Conservation (phyloP, 2,113 vertebrate genomes). For the Hemiprocne comata region DNA sequence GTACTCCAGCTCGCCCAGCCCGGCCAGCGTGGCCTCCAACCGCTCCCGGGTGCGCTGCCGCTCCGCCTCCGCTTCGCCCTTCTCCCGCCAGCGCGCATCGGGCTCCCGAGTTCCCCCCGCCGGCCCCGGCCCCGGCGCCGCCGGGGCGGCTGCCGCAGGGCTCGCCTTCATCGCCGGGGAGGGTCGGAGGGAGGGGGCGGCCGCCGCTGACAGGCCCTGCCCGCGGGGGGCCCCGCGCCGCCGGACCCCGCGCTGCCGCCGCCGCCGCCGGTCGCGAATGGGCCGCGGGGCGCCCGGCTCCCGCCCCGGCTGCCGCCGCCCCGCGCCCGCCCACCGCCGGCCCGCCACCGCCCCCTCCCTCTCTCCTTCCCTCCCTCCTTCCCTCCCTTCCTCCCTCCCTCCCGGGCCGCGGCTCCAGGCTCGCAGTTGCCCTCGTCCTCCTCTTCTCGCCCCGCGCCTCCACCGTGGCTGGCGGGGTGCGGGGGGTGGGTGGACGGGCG, state of each 20-base stretch:
- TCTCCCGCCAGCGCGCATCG: conserved; percentile 76
- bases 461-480: too few species aligned
- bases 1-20: conserved; percentile 85
- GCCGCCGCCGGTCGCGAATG: neutral
- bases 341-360: neutral
- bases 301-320: neutral
- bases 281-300: neutral
- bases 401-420: neutral
- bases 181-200: neutral
- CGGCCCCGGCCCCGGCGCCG: neutral
- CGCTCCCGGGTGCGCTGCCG: conserved; percentile 83
- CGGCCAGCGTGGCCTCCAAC: conserved; percentile 86
- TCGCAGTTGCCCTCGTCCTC: neutral
- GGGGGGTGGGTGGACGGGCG: neutral
- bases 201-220: neutral
- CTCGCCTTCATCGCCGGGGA: conserved; percentile 47
- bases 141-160: conserved; percentile 12
- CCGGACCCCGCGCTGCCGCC: neutral
- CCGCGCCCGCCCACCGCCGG: neutral
- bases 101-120: conserved; percentile 61
- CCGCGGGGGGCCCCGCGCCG: neutral
- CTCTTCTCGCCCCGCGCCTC: neutral
- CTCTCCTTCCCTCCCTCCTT: neutral
- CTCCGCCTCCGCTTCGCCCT: conserved; percentile 79
- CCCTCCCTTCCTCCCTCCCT: neutral